Evolutionary conservation across 2,888 invertebrate genomes (phyloP), one percentile per base, ranked within the genome.

Genomic region (Phoenoteleia sp.): DNA sequence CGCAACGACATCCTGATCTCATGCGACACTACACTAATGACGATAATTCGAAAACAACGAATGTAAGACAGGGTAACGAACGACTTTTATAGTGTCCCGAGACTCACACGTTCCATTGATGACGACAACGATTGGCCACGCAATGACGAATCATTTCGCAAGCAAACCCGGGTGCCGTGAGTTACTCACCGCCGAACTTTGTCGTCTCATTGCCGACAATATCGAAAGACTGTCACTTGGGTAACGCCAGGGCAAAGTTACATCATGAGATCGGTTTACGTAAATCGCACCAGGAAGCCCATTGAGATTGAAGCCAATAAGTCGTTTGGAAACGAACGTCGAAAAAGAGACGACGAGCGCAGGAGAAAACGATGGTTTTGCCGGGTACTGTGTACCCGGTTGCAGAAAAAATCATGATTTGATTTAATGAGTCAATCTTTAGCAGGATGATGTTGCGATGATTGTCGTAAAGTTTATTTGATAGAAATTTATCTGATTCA

Each of bases 281-380:
- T 94, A 94, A 83, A 92, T 83, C 60, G 69, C 74, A 80, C 80
- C 86, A 87, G 83, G 85, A 85, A 84, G 81, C 85, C 39, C 69
- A 42, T 60, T 66, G 27, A 36, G 62, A 36, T 47, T 9, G 45
- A 58, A 64, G 39, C 49, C 56, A 21, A 76, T 15, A 56, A 83
- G 42, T 74, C 19, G n/a, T 60, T 79, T 72, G 47, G 72, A 72
- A 67, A 77, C 49, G 72, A 77, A 71, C 93, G 85, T 90, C 84
- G 85, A 81, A 91, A 33, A 33, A 33, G 33, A 33, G 33, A 33
- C 33, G 11, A 4, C 33, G 33, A 33, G 33, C 11, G 33, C 33
- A 33, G 33, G 33, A 33, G 33, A 33, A 33, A 33, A 33, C n/a
- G n/a, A n/a, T n/a, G n/a, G n/a, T n/a, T n/a, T n/a, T n/a, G n/a